Base-by-base conservation (phyloP, 2,797 vertebrate genomes). In the Silurus lanzhouensis region DNA sequence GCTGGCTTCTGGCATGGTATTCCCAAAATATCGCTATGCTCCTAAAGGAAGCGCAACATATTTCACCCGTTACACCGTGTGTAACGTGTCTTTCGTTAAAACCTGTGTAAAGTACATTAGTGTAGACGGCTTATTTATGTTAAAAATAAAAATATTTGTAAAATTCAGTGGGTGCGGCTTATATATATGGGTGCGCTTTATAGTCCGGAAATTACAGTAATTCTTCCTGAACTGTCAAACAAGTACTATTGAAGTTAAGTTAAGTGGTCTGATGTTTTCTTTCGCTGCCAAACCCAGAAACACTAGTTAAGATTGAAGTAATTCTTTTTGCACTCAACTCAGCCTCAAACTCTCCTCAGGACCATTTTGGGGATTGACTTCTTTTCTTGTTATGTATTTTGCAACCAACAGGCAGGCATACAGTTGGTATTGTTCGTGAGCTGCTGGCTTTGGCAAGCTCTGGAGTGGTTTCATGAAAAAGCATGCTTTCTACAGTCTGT, bases 351-450 rank as follows among this genome's bases (percentile, higher is more conserved):
- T 44, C 83, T 88, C 61, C 77, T 66, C 58, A 81, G 76, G 8
- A 83, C 31, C n/a, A 38, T 66, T 71, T 52, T 52, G 48, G 48
- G 84, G 85, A 88, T 84, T 55, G 68, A 38, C 81, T 85, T 75
- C 58, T 63, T 76, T 9, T 58, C 48, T 58, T 76, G 22, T 58
- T 64, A 66, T 75, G 46, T 81, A 14, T n/a, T 85, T 82, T 75
- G 67, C 5, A 19, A 75, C 58, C 83, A 81, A 83, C 58, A 68
- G 58, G 48, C 5, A 15, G 58, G 52, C 57, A 57, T 22, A 78
- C 68, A 84, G 74, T 60, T 71, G 66, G 58, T 67, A 79, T 81
- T 87, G 85, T 84, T 87, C 68, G 83, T 25, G 72, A 72, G 77
- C 61, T 14, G 10, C 68, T 79, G 60, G 72, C 68, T 70, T 86